Evolutionary conservation across 1,140 invertebrate genomes (phyloP).

Genomic region (Aricia agestis): DNA sequence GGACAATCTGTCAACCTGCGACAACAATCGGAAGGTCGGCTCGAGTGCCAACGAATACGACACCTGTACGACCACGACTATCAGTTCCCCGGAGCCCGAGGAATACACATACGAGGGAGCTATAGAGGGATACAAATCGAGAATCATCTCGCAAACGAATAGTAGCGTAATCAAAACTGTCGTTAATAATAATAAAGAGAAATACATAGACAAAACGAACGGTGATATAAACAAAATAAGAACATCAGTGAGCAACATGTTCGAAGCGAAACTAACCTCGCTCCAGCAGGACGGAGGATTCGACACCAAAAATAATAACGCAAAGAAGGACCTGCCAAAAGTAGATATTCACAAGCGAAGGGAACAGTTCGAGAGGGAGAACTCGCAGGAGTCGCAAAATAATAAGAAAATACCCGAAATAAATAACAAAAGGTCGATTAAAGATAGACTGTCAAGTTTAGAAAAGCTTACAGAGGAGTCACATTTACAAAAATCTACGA

Average conservation of each 20-base stretch:
- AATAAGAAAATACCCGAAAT: slow-evolving; percentile 78
- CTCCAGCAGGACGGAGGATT: slow-evolving; percentile 69
- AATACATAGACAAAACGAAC: slow-evolving; percentile 63
- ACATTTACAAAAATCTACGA: slow-evolving; percentile 62
- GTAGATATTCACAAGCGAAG: slow-evolving; percentile 88
- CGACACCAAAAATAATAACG: slow-evolving; percentile 61
- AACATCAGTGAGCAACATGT: slow-evolving; percentile 70
- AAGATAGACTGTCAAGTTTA: slow-evolving; percentile 82
- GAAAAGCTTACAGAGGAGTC: slow-evolving; percentile 77
- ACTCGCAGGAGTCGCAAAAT: slow-evolving; percentile 67
- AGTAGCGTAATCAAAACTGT: slow-evolving; percentile 66
- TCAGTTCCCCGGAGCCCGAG: slow-evolving; percentile 79
- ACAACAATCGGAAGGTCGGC: slow-evolving; percentile 67
- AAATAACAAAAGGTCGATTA: slow-evolving; percentile 80
- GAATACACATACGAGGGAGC: slow-evolving; percentile 92
- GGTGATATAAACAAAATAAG: slow-evolving; percentile 69
- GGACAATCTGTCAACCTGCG: slow-evolving; percentile 74
- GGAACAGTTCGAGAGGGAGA: slow-evolving; percentile 86
- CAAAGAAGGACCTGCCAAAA: slow-evolving; percentile 82
- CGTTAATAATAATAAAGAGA: slow-evolving; percentile 65
- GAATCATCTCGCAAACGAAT: slow-evolving; percentile 77
- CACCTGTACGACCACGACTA: slow-evolving; percentile 78
- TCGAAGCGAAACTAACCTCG: slow-evolving; percentile 74
- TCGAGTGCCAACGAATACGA: slow-evolving; percentile 78
- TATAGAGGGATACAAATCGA: slow-evolving; percentile 88